These are phyloP conservation scores for Microtus ochrogaster DNA, from an alignment of 2,113 vertebrate species.

Conservation along the genomic window DNA sequence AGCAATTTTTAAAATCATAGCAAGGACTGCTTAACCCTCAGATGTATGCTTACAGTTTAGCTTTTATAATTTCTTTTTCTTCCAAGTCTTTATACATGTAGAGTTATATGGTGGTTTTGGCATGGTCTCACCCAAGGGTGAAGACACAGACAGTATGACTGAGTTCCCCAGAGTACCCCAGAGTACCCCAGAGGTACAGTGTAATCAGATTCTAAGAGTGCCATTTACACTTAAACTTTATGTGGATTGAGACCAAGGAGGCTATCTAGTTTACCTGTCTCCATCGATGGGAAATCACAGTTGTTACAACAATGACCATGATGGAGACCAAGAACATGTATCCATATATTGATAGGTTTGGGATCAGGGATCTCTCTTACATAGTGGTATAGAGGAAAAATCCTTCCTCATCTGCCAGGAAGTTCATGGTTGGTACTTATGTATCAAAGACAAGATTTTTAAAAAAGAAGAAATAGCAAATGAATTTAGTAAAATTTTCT, in stretches of 20 bases:
- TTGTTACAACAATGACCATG: background rate
- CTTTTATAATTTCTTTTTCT: conserved; percentile 23
- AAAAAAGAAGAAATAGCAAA: background rate
- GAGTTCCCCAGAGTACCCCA: background rate
- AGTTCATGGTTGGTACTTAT: background rate
- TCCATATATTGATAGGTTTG: background rate
- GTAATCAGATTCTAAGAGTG: background rate
- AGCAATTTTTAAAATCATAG: conserved; percentile 26
- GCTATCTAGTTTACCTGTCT: background rate
- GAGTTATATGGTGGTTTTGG: background rate
- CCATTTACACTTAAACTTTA: background rate
- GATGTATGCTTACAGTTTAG: background rate
- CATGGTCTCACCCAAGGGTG: background rate
- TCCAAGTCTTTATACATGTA: conserved; percentile 19
- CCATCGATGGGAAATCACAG: background rate
- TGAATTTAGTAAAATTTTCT: background rate
- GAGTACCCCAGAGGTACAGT: background rate
- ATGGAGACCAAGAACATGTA: background rate
- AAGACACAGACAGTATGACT: background rate
- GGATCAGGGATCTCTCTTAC: background rate
- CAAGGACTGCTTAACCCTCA: conserved; percentile 40
- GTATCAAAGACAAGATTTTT: background rate
- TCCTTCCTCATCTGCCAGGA: background rate
- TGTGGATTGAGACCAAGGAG: background rate
- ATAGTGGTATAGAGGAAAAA: background rate